Evolutionary conservation across 2,113 vertebrate species (phyloP), one percentile per base, ranked within the genome.

Genomic region (Ammodytes dubius): DNA sequence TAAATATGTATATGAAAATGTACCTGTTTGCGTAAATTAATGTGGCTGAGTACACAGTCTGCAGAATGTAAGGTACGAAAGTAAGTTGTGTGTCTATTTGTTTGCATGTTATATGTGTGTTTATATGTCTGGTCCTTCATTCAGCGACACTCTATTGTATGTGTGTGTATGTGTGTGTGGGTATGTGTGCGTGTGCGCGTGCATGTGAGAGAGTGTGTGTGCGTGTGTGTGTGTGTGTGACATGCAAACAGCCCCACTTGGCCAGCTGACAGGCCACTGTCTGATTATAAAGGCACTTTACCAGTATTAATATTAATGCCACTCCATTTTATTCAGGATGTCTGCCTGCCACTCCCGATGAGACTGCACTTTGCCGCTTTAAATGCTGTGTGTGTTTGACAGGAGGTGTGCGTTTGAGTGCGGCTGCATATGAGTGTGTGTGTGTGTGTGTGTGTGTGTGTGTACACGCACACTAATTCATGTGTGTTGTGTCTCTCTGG

Each of bases 301-400:
- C 89, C 86, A 85, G 85, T 92, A 95, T 96, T 95, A 95, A 96
- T 96, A 96, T 96, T 95, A 95, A 96, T 95, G 89, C 90, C 89
- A 93, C 92, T 95, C 88, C 93, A 93, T 93, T 95, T 94, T 95
- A 94, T 95, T 95, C 93, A 90, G 92, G 92, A 94, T 92, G 93
- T 95, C 94, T 94, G 93, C 91, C 92, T 94, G 92, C 93, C 93
- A 95, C 91, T 94, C 85, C 85, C 69, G 84, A 92, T 86, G 88
- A 93, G 91, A 93, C 91, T 90, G 91, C 91, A 93, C 93, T 95
- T 90, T 92, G 85, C 87, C 74, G 84, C 90, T 94, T 92, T 90
- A 93, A 94, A 93, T 83, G 84, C 85, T 92, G 87, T 88, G 75
- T 84, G 90, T 88, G 87, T 91, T 75, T 83, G 81, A 82, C 78